Evolutionary conservation across 2,888 invertebrate species (phyloP).

Genomic region (Aromia moschata): DNA sequence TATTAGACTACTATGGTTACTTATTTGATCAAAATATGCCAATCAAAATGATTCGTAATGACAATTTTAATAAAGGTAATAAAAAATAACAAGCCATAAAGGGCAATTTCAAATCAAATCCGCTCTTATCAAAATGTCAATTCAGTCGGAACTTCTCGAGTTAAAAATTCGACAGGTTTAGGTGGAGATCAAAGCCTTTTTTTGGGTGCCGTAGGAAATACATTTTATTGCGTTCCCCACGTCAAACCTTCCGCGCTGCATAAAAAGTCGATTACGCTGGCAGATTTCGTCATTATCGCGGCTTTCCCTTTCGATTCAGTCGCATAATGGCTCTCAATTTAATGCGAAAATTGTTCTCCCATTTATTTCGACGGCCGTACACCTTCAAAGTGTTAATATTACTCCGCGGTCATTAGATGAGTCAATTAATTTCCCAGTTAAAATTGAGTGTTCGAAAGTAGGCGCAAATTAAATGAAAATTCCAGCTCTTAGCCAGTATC

Average conservation of each 20-base stretch:
- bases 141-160: not conserved
- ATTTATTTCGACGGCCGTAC: not conserved
- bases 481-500: too few species aligned
- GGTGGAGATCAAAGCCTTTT: constrained; percentile 18
- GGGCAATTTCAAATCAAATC: too few species aligned
- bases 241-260: constrained; percentile 7
- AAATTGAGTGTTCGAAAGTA: too few species aligned
- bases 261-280: constrained; percentile 26
- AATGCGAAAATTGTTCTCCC: constrained; percentile 14
- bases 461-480: too few species aligned
- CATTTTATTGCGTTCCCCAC: constrained; percentile 19
- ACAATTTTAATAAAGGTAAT: too few species aligned
- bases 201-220: constrained; percentile 22
- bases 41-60: too few species aligned
- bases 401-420: too few species aligned
- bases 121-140: too few species aligned
- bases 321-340: constrained; percentile 8
- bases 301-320: constrained; percentile 15
- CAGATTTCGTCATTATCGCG: constrained; percentile 24
- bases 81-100: too few species aligned
- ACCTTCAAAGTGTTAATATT: not conserved
- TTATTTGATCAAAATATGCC: too few species aligned
- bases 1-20: too few species aligned
- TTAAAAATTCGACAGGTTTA: not conserved
- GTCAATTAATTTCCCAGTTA: too few species aligned